Conservation (phyloP, 2,888 invertebrate genomes). For the Polymixis flavicincta region DNA sequence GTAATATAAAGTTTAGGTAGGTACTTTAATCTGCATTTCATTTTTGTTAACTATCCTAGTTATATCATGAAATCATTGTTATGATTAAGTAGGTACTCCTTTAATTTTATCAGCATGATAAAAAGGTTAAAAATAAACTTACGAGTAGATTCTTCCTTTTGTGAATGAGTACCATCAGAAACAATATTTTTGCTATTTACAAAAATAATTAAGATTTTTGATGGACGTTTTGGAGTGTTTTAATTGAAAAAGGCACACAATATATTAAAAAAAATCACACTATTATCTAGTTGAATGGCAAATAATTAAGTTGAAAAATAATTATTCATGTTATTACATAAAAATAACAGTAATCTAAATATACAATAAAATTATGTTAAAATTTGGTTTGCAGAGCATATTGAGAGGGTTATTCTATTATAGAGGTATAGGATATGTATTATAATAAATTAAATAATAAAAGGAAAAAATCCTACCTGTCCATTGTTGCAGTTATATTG, state of each 20-base stretch:
- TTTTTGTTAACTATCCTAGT: constrained; percentile 3
- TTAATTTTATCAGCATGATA: background rate
- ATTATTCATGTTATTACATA: background rate
- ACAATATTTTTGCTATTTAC: background rate
- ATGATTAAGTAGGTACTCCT: background rate
- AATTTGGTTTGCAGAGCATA: background rate
- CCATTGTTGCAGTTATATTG: constrained; percentile 60
- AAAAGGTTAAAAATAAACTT: background rate
- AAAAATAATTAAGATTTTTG: background rate
- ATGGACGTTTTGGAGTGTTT: background rate
- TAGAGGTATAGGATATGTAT: constrained; percentile 25
- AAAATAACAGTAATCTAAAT: background rate
- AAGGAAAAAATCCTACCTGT: constrained; percentile 46
- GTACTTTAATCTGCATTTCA: constrained; percentile 16
- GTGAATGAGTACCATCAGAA: background rate
- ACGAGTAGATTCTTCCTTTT: constrained; percentile 1
- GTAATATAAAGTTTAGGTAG: constrained; percentile 9
- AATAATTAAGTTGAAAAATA: background rate
- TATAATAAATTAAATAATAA: too few relatives aligned
- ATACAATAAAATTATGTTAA: background rate
- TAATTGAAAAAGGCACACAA: background rate
- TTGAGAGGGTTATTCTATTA: constrained; percentile 10
- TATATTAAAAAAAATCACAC: background rate
- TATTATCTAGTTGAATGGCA: background rate
- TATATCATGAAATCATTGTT: background rate